Percentiles rank a stretch among this genome's conserved stretches.
Conservation (phyloP, 2,888 invertebrate genomes). For the Xestia sexstrigata region DNA sequence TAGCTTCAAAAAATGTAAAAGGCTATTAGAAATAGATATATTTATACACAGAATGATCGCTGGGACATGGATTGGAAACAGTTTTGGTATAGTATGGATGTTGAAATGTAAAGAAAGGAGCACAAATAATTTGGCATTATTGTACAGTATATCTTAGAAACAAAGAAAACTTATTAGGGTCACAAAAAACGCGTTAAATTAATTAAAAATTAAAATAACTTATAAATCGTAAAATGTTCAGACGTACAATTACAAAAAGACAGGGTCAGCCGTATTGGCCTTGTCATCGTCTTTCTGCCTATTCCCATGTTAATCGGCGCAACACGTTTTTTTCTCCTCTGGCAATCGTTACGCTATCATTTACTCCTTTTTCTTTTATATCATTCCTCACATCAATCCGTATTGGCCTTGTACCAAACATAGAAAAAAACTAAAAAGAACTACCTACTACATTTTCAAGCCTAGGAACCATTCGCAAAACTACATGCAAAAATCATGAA, state of each 20-base stretch:
- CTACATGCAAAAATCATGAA: conserved; percentile 52
- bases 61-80: not conserved
- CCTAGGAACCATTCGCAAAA: conserved; percentile 37
- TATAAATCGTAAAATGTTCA: conserved; percentile 1
- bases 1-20: not conserved
- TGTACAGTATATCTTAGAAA: too few relatives aligned
- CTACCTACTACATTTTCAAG: conserved; percentile 38
- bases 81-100: not conserved
- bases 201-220: not conserved
- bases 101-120: not conserved
- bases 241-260: conserved; percentile 3
- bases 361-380: too few relatives aligned
- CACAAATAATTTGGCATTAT: too few relatives aligned
- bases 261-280: not conserved
- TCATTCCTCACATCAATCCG: too few relatives aligned
- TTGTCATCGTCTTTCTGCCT: not conserved
- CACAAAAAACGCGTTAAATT: not conserved
- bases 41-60: not conserved
- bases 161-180: too few relatives aligned
- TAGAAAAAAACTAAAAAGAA: conserved; percentile 27
- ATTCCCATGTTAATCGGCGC: too few relatives aligned
- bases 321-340: too few relatives aligned
- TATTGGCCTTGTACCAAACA: not conserved
- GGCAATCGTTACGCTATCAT: too few relatives aligned
- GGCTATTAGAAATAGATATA: not conserved